These are phyloP conservation scores for Trilocha varians DNA, from an alignment of 2,888 invertebrate genomes.

Conservation along the genomic window DNA sequence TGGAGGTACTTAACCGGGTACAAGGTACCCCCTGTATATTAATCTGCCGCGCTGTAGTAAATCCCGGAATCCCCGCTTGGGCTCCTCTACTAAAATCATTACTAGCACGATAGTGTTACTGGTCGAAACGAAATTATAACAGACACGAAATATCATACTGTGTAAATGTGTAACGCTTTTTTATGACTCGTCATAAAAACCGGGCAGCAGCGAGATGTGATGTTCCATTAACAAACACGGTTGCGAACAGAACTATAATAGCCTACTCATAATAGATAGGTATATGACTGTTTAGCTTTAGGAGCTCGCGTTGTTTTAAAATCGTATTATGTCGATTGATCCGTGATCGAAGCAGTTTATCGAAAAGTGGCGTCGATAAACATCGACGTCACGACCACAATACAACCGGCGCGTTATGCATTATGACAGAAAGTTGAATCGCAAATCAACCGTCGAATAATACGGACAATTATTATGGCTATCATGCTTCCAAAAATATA, in stretches of 20 bases:
- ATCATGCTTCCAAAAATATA: too few species aligned
- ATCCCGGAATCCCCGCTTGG: too few species aligned
- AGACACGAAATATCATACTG: not conserved
- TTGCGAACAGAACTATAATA: not conserved
- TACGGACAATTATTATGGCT: not conserved
- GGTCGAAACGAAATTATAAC: not conserved
- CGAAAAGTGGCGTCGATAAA: conserved; percentile 2
- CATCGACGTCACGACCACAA: conserved; percentile 6
- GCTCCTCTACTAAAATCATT: too few species aligned
- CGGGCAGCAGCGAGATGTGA: not conserved
- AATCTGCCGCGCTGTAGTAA: too few species aligned
- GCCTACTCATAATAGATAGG: too few species aligned
- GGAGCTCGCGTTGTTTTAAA: not conserved
- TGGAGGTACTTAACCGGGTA: too few species aligned
- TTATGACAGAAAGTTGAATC: not conserved
- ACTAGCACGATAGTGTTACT: not conserved
- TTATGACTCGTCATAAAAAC: not conserved
- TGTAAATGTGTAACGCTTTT: not conserved
- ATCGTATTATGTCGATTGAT: conserved; percentile 3
- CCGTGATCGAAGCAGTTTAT: conserved; percentile 3
- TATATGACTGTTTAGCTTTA: not conserved
- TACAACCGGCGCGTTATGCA: not conserved
- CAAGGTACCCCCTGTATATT: too few species aligned
- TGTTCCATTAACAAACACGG: not conserved
- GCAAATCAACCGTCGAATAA: not conserved